phyloP scores from a whole-genome alignment of 1,140 invertebrate genomes.

The Magallana angulata region DNA sequence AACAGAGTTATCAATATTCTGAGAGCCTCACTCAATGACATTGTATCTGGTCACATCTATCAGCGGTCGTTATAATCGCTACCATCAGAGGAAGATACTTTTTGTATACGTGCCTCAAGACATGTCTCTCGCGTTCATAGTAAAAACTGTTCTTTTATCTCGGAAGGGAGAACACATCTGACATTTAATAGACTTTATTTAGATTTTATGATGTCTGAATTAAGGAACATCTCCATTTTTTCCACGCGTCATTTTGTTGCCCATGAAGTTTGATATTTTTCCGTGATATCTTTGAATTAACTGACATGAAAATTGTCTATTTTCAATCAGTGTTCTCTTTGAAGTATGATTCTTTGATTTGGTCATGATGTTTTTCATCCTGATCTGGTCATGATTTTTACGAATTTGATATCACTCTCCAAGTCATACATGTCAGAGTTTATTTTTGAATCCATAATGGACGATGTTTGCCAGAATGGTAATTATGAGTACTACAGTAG shows the following conservation, averaged over 20 bases:
- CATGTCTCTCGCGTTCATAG: neutral
- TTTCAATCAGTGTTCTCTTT: too few relatives aligned
- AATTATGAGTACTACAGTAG: too few relatives aligned
- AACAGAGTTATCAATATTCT: too few relatives aligned
- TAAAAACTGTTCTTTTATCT: conserved; percentile 17
- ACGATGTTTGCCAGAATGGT: too few relatives aligned
- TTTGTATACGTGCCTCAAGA: neutral
- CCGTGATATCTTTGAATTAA: too few relatives aligned
- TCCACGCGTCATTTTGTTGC: neutral
- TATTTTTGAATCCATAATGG: too few relatives aligned
- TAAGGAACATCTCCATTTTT: neutral
- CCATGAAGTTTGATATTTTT: neutral
- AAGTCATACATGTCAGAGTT: too few relatives aligned
- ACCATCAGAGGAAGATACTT: neutral
- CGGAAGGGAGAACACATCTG: neutral
- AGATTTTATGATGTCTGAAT: conserved; percentile 1
- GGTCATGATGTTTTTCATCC: too few relatives aligned
- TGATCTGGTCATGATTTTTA: too few relatives aligned
- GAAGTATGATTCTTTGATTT: neutral
- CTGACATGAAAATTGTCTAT: too few relatives aligned
- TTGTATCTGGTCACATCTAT: neutral
- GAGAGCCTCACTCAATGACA: neutral
- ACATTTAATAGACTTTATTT: neutral
- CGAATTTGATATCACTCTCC: too few relatives aligned
- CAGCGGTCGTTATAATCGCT: neutral